Conservation (phyloP, 2,797 vertebrate genomes). For the Helicolenus hilgendorfi region DNA sequence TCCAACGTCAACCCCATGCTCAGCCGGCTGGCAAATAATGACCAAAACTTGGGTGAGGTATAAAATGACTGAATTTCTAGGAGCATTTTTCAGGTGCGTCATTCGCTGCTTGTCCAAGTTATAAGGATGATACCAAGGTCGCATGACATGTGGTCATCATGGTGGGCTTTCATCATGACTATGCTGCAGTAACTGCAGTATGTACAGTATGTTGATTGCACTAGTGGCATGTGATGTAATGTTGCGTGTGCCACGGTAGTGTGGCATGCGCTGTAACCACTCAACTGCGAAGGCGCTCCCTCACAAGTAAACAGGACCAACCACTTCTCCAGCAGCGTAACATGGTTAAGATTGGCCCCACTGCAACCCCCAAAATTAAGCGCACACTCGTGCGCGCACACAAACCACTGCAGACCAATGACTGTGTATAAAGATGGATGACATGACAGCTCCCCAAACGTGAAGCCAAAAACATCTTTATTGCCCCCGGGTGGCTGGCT, state of each 20-base stretch:
- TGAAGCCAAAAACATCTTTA: too few species aligned
- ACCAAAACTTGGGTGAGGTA: slow-evolving; percentile 55
- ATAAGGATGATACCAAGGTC: neutral
- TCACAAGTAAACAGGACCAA: neutral
- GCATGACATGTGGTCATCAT: neutral
- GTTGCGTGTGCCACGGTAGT: too few species aligned
- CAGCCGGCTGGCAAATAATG: slow-evolving; percentile 71
- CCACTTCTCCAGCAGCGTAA: neutral
- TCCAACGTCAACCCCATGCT: slow-evolving; percentile 91
- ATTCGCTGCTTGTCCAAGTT: neutral
- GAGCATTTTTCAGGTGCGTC: neutral
- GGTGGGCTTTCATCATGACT: neutral
- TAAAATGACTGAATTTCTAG: neutral
- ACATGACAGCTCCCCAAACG: too few species aligned
- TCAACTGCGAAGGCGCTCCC: neutral
- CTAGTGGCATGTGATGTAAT: neutral
- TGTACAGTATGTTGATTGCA: neutral
- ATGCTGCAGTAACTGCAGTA: too few species aligned
- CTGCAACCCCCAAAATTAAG: too few species aligned
- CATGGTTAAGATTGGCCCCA: neutral
- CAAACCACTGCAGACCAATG: too few species aligned
- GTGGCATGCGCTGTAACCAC: neutral
- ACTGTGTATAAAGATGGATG: too few species aligned
- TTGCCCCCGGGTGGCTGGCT: too few species aligned
- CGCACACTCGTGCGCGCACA: too few species aligned